phyloP scores from a whole-genome alignment of 2,113 vertebrate species.

The Oreochromis tanganicae region DNA sequence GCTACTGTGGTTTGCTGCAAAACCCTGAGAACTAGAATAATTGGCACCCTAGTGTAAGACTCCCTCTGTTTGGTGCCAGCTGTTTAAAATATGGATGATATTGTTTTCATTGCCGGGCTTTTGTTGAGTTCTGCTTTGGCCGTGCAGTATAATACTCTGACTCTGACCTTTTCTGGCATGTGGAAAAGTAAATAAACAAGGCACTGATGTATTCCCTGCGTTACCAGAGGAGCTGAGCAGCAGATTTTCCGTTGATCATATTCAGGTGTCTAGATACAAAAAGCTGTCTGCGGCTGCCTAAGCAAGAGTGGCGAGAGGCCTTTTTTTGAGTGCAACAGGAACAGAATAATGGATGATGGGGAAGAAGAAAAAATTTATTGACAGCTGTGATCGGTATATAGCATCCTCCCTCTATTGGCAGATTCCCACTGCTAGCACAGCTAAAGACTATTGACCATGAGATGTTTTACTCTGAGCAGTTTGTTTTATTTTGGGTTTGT shows the following conservation, averaged over 20 bases:
- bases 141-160: constrained; percentile 60
- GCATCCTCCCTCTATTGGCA: constrained; percentile 25
- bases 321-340: constrained; percentile 3
- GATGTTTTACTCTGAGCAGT: constrained; percentile 15
- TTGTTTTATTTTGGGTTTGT: neutral
- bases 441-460: constrained; percentile 28
- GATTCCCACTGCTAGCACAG: neutral
- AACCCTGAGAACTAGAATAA: constrained; percentile 72
- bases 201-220: constrained; percentile 59
- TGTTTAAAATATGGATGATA: constrained; percentile 80
- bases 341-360: constrained; percentile 25
- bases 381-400: constrained; percentile 32
- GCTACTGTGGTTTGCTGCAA: constrained; percentile 42
- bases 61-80: constrained; percentile 67
- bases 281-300: constrained; percentile 28
- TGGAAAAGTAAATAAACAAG: constrained; percentile 73
- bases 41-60: constrained; percentile 71
- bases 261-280: constrained; percentile 55
- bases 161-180: constrained; percentile 73
- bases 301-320: constrained; percentile 15
- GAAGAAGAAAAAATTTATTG: constrained; percentile 31
- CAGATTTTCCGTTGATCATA: constrained; percentile 53
- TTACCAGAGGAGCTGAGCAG: constrained; percentile 57
- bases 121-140: constrained; percentile 71
- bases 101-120: constrained; percentile 71